phyloP scores from a whole-genome alignment of 2,113 vertebrate genomes.

The Chiloscyllium plagiosum region DNA sequence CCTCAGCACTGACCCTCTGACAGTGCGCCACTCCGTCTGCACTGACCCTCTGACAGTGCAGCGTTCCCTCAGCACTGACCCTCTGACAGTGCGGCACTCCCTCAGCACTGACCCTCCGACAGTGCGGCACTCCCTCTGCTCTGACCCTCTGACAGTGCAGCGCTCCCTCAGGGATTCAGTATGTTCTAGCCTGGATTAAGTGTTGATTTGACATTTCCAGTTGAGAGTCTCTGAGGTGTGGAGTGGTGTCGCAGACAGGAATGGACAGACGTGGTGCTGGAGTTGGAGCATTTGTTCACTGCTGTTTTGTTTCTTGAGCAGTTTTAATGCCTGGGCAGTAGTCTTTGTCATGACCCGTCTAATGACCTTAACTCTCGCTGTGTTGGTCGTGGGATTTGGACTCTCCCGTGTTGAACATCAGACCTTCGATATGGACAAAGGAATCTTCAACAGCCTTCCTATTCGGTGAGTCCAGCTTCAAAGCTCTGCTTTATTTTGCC shows the following conservation, averaged over 20 bases:
- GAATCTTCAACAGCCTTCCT: constrained; percentile 84
- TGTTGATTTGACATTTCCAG: background rate
- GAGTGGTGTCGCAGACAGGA: background rate
- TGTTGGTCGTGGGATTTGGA: constrained; percentile 87
- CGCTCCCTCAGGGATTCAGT: background rate
- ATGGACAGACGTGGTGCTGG: background rate
- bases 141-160: no score
- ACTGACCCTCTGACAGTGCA: background rate
- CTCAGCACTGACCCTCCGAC: no score
- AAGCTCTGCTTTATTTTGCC: no score
- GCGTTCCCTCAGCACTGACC: no score
- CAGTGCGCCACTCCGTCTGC: no score
- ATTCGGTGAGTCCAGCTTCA: constrained; percentile 65
- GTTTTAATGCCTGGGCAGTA: constrained; percentile 85
- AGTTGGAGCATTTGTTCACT: background rate
- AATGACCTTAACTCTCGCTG: constrained; percentile 82
- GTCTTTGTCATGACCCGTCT: constrained; percentile 84
- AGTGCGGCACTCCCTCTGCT: no score
- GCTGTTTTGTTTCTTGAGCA: constrained; percentile 45
- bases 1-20: no score
- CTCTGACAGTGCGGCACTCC: no score
- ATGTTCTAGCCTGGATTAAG: no score
- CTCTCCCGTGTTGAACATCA: constrained; percentile 80
- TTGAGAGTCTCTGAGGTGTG: background rate
- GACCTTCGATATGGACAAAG: constrained; percentile 71